Percentiles rank a stretch among this genome's conserved stretches.
Conservation (phyloP, 1,140 invertebrate genomes). For the Phocides pigmalion region DNA sequence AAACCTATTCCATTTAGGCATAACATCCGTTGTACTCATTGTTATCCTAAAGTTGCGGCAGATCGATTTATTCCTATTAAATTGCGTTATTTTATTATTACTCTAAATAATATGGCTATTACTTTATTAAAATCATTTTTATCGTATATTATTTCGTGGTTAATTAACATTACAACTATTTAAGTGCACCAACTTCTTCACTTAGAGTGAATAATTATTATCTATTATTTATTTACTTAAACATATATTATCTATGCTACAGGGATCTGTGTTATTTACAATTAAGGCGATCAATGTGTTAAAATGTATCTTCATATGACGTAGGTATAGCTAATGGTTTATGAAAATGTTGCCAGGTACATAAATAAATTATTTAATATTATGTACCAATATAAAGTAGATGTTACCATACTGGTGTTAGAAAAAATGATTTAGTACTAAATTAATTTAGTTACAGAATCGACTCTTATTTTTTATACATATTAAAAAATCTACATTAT, state of each 20-base stretch:
- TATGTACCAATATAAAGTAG: no score
- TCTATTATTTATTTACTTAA: constrained; percentile 9
- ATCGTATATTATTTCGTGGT: constrained; percentile 2
- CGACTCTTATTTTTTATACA: no score
- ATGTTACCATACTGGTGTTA: no score
- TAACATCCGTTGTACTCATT: constrained; percentile 28
- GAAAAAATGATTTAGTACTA: no score
- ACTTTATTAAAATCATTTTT: constrained; percentile 24
- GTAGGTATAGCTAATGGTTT: no score
- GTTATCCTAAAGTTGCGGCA: constrained; percentile 39
- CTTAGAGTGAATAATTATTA: constrained; percentile 31
- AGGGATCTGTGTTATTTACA: constrained; percentile 21
- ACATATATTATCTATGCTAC: constrained; percentile 9
- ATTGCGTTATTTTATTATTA: constrained; percentile 22
- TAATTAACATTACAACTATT: background rate
- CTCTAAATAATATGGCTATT: constrained; percentile 46
- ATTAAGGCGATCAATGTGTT: background rate
- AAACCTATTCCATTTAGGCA: constrained; percentile 14
- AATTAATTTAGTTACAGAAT: no score
- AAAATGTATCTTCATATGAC: no score
- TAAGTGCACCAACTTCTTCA: constrained; percentile 37
- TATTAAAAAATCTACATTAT: no score
- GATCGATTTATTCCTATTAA: constrained; percentile 36
- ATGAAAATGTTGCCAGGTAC: no score
- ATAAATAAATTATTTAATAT: no score